phyloP scores from a whole-genome alignment of 2,797 vertebrate species.

The Margarornis squamiger region DNA sequence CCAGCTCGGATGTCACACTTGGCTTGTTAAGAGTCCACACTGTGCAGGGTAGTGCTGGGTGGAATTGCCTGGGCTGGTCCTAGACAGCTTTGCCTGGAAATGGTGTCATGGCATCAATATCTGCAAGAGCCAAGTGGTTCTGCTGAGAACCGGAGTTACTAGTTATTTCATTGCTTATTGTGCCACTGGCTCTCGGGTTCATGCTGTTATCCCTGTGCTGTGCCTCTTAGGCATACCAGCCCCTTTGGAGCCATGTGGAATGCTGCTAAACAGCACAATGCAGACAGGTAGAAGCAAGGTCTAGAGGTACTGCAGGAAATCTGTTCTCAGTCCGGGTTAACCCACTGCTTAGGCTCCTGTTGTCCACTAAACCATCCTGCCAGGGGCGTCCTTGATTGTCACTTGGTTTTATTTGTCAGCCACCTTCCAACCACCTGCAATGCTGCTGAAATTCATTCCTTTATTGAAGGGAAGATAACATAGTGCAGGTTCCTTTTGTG shows the following conservation, averaged over 20 bases:
- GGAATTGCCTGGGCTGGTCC: conserved; percentile 1
- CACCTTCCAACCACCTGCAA: not conserved
- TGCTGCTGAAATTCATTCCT: not conserved
- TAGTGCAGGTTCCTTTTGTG: not conserved
- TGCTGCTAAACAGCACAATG: not conserved
- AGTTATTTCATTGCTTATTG: not conserved
- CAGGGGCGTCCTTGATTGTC: not conserved
- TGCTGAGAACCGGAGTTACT: not conserved
- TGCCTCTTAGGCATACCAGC: not conserved
- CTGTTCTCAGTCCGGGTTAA: not conserved
- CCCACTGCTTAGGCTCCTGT: not conserved
- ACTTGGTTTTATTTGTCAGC: not conserved
- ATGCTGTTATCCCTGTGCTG: not conserved
- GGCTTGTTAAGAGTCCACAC: not conserved
- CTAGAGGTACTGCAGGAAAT: not conserved
- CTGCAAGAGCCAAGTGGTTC: not conserved
- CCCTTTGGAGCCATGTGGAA: not conserved
- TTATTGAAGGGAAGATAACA: not conserved
- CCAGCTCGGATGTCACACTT: conserved; percentile 12
- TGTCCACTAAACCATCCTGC: not conserved
- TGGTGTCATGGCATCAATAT: not conserved
- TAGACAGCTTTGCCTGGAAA: not conserved
- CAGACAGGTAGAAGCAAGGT: not conserved
- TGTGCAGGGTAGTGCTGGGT: not conserved
- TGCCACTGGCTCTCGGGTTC: not conserved